These are phyloP conservation scores for Omphaloscelis lunosa DNA, from an alignment of 2,888 invertebrate genomes.

Conservation along the genomic window DNA sequence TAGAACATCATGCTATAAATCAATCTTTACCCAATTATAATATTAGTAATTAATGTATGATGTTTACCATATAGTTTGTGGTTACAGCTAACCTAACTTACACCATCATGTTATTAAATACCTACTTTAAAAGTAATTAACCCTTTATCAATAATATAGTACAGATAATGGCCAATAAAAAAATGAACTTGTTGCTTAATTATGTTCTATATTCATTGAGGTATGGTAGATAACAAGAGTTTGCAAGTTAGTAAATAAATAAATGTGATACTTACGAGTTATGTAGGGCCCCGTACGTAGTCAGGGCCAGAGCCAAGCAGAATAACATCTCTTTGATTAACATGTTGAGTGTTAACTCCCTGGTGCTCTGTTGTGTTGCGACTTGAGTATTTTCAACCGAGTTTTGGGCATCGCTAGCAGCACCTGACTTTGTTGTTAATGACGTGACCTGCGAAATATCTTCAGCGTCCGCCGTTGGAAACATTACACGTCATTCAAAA, in stretches of 20 bases:
- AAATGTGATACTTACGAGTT: constrained; percentile 91
- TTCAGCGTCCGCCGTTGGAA: constrained; percentile 88
- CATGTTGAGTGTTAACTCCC: constrained; percentile 88
- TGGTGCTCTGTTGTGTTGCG: constrained; percentile 80
- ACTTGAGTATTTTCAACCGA: constrained; percentile 80
- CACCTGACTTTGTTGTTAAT: constrained; percentile 79
- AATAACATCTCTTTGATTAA: constrained; percentile 92
- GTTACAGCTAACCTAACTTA: not conserved
- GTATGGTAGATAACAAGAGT: not conserved
- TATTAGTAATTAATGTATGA: not conserved
- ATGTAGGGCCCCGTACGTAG: constrained; percentile 93
- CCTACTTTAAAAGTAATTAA: not conserved
- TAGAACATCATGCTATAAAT: not conserved
- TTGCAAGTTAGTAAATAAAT: constrained; percentile 22
- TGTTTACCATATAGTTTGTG: not conserved
- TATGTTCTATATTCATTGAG: not conserved
- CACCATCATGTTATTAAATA: not conserved
- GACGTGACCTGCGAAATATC: constrained; percentile 88
- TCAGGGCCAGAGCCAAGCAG: constrained; percentile 92
- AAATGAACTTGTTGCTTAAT: not conserved
- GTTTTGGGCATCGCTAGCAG: constrained; percentile 85
- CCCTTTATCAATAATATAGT: not conserved
- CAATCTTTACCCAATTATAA: not conserved
- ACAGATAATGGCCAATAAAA: not conserved
- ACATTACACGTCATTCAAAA: constrained; percentile 90